These are phyloP conservation scores for Volucella inanis DNA, from an alignment of 2,888 invertebrate species.

Conservation along the genomic window DNA sequence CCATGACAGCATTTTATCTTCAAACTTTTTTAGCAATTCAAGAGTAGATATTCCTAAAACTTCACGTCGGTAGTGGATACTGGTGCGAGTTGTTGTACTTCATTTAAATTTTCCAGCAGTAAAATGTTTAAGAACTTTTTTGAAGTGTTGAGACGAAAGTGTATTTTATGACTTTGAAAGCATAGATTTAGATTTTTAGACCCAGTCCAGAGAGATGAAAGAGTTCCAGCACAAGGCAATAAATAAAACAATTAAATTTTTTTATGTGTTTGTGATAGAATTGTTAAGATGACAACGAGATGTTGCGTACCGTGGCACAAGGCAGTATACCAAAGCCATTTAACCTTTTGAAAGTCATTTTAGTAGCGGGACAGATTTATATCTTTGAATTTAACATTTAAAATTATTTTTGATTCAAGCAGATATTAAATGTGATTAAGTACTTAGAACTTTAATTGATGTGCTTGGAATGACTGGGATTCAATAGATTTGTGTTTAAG, in stretches of 20 bases:
- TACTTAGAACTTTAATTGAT: too few relatives aligned
- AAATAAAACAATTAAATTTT: slow-evolving; percentile 59
- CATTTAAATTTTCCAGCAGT: slow-evolving; percentile 42
- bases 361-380: background rate
- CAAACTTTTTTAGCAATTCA: slow-evolving; percentile 5
- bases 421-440: too few relatives aligned
- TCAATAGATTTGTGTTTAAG: too few relatives aligned
- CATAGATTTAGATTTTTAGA: slow-evolving; percentile 34
- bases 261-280: slow-evolving; percentile 35
- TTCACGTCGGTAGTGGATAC: too few relatives aligned
- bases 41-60: too few relatives aligned
- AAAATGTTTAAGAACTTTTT: slow-evolving; percentile 61
- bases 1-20: slow-evolving; percentile 50
- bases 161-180: slow-evolving; percentile 55
- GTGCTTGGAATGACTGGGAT: too few relatives aligned
- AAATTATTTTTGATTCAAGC: too few relatives aligned
- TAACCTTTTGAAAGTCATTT: background rate
- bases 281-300: slow-evolving; percentile 2
- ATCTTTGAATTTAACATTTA: background rate
- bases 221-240: slow-evolving; percentile 38
- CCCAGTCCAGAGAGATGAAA: slow-evolving; percentile 28
- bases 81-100: slow-evolving; percentile 36
- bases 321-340: slow-evolving; percentile 16
- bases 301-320: background rate
- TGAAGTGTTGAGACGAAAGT: slow-evolving; percentile 43